Evolutionary conservation across 2,113 vertebrate species (phyloP), one percentile per base, ranked within the genome.

Genomic region (Sander vitreus): DNA sequence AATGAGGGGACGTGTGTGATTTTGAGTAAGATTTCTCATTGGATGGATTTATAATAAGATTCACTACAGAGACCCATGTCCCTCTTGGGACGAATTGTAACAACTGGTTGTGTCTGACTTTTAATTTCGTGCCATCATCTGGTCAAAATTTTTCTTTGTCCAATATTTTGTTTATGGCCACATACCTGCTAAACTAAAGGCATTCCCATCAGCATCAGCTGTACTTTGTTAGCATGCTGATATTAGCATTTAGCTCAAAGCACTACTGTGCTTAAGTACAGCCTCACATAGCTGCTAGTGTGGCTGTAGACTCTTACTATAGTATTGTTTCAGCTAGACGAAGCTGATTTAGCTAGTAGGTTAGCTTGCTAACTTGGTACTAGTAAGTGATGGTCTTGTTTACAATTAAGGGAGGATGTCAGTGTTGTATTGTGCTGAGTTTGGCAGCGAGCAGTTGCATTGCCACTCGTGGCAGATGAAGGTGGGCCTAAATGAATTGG

Each of bases 401-500:
- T 18, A 65, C 10, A 43, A 43, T 43, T 43, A 71, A 74, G 25
- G 53, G 21, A 69, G 12, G 57, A 27, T 65, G 80, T 75, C 12
- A 43, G 43, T 36, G 60, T 70, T 78, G 74, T 60, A 16, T 48
- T 73, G 58, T 80, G 81, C 81, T 71, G 62, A 73, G 72, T 76
- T 89, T 92, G 80, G 86, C 76, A 83, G 57, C 7, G 6, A 75
- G 64, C 50, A 81, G 73, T 77, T 72, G 18, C 72, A 64, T 85
- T 88, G 69, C 81, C 82, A 84, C 78, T 77, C 59, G 55, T 64
- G 66, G 62, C 21, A 50, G 51, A 71, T 85, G 79, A 88, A 85
- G 78, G 70, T 85, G 76, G 81, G 70, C 76, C 68, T 70, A 68
- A 83, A 88, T 81, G 13, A 87, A 85, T 78, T 85, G 84, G 77